Percentiles rank a stretch among this genome's conserved stretches.
These are phyloP conservation scores for Parascotia fuliginaria DNA, from an alignment of 2,888 invertebrate species.

Conservation along the genomic window DNA sequence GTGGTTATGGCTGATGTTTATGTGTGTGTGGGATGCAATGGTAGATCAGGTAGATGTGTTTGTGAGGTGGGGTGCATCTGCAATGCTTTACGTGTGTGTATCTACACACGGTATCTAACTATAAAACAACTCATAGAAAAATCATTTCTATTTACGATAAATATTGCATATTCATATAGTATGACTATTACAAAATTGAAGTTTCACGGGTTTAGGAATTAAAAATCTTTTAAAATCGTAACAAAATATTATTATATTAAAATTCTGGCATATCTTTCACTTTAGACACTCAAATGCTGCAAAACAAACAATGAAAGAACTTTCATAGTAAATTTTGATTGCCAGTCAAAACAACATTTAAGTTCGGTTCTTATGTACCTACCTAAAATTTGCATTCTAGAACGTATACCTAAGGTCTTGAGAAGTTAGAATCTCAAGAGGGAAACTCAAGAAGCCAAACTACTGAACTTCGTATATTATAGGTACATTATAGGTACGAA, in stretches of 20 bases:
- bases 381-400: too few relatives aligned
- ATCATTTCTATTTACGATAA: conserved; percentile 14
- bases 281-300: too few relatives aligned
- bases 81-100: conserved; percentile 49
- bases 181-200: too few relatives aligned
- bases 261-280: too few relatives aligned
- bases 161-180: background rate
- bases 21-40: conserved; percentile 59
- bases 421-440: too few relatives aligned
- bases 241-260: too few relatives aligned
- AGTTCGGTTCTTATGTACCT: too few relatives aligned
- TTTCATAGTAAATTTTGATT: background rate
- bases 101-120: conserved; percentile 24
- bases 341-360: background rate
- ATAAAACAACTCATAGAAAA: conserved; percentile 40
- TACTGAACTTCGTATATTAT: background rate
- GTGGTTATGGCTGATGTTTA: conserved; percentile 38
- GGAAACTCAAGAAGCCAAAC: too few relatives aligned
- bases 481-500: conserved; percentile 33
- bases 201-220: too few relatives aligned
- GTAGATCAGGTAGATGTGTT: conserved; percentile 54
- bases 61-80: conserved; percentile 54
- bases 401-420: too few relatives aligned
- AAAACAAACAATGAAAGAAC: too few relatives aligned
- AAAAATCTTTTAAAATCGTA: too few relatives aligned